Conservation (phyloP, 2,113 vertebrate genomes). For the Tamias sibiricus region DNA sequence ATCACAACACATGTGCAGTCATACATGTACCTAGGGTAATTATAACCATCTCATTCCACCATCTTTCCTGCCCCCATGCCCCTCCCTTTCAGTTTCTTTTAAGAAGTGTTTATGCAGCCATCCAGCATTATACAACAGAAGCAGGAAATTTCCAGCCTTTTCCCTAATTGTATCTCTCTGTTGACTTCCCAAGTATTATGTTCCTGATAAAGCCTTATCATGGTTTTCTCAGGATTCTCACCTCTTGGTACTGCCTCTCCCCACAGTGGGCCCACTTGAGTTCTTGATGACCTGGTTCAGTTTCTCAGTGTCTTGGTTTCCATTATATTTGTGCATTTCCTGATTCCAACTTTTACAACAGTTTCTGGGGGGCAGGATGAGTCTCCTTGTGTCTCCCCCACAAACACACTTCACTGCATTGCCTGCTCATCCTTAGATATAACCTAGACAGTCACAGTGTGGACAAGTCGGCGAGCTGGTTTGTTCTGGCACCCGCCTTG, state of each 20-base stretch:
- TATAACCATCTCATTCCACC: too few species aligned
- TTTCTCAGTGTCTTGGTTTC: background rate
- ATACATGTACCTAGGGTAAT: too few species aligned
- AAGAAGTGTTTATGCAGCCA: background rate
- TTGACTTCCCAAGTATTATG: background rate
- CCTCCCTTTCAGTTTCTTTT: too few species aligned
- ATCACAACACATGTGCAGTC: too few species aligned
- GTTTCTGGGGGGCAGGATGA: background rate
- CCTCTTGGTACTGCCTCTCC: background rate
- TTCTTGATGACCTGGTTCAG: background rate
- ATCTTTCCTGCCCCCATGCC: too few species aligned
- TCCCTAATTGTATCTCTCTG: background rate
- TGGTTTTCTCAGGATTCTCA: background rate
- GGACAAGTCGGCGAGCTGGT: too few species aligned
- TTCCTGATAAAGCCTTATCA: background rate
- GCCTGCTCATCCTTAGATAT: background rate
- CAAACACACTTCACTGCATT: fast-evolving
- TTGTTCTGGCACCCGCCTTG: background rate
- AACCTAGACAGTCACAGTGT: too few species aligned
- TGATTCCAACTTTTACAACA: background rate
- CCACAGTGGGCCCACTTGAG: background rate
- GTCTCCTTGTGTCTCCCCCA: background rate
- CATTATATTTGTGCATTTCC: background rate
- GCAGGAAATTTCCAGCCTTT: background rate
- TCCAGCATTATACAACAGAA: background rate